Percentiles rank a stretch among this genome's conserved stretches.
These are phyloP conservation scores for Autographa pulchrina DNA, from an alignment of 2,888 invertebrate genomes.

Conservation along the genomic window DNA sequence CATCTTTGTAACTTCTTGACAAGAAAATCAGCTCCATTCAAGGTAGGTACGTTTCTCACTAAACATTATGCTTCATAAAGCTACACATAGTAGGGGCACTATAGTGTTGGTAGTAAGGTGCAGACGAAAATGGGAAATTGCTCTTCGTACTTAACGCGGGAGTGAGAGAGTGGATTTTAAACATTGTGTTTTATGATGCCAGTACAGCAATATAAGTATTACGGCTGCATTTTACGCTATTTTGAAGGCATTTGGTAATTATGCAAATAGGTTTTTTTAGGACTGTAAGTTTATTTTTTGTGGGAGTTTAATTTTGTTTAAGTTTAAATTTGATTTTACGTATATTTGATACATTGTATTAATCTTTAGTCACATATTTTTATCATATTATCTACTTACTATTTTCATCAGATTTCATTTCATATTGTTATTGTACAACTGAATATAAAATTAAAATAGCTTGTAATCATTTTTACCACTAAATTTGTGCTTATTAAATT, in stretches of 20 bases:
- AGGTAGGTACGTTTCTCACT: no score
- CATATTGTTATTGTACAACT: no score
- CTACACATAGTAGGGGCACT: constrained; percentile 63
- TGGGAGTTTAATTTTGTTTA: not conserved
- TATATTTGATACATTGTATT: not conserved
- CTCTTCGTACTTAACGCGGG: constrained; percentile 73
- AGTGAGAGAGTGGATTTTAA: constrained; percentile 74
- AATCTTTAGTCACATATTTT: no score
- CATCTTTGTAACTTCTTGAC: no score
- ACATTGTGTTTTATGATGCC: constrained; percentile 74
- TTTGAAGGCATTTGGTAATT: constrained; percentile 12
- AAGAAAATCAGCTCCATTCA: no score
- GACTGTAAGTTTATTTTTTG: not conserved
- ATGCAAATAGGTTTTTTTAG: not conserved
- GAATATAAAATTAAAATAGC: no score
- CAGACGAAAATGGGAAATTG: constrained; percentile 80
- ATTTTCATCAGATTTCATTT: no score
- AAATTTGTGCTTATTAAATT: no score
- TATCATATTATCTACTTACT: no score
- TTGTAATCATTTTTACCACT: no score
- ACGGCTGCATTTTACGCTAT: constrained; percentile 43
- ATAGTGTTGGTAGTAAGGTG: constrained; percentile 67
- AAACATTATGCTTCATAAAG: no score
- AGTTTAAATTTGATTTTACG: no score
- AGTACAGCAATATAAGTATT: constrained; percentile 54